These are phyloP conservation scores for Scomberomorus guttatus DNA, from an alignment of 2,797 vertebrate genomes.

Conservation along the genomic window DNA sequence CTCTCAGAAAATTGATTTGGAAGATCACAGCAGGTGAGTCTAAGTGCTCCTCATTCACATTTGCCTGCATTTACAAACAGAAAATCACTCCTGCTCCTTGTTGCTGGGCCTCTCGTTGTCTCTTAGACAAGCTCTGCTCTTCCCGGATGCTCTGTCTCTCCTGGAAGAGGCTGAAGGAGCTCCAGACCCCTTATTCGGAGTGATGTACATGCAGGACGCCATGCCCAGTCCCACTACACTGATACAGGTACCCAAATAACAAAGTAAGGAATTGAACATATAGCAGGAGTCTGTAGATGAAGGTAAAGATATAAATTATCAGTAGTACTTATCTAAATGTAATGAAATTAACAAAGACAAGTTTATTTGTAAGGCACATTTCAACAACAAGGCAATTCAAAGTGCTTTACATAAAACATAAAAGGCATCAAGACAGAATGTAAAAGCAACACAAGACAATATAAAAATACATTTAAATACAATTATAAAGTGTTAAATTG, in stretches of 20 bases:
- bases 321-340: background rate
- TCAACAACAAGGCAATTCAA: no score
- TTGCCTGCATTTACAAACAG: background rate
- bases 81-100: background rate
- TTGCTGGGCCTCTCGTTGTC: conserved; percentile 1
- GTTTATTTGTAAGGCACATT: no score
- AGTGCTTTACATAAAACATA: no score
- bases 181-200: conserved; percentile 89
- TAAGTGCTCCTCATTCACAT: background rate
- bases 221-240: conserved; percentile 83
- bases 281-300: background rate
- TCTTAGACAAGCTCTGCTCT: conserved; percentile 70
- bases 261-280: background rate
- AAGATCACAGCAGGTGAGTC: conserved; percentile 81
- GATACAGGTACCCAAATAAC: conserved; percentile 78
- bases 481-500: no score
- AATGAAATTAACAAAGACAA: background rate
- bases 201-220: conserved; percentile 79
- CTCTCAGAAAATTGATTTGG: conserved; percentile 83
- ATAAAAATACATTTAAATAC: no score
- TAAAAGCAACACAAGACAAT: no score
- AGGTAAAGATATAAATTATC: background rate
- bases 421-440: no score
- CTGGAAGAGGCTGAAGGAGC: conserved; percentile 86
- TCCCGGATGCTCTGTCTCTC: conserved; percentile 80